Conservation (phyloP, 2,888 invertebrate species). For the Suillia variegata region DNA sequence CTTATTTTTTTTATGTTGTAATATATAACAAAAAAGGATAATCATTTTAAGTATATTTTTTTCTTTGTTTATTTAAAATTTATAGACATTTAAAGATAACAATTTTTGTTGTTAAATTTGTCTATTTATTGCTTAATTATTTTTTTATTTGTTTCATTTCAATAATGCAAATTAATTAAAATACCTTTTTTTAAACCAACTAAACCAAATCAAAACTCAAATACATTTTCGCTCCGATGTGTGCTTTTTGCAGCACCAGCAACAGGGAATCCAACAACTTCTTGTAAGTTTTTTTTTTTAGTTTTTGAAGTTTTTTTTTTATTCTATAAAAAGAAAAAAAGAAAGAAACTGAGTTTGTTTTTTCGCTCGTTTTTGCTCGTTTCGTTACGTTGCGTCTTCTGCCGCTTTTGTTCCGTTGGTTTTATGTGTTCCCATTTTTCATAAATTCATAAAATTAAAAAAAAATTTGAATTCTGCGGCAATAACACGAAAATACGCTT, state of each 20-base stretch:
- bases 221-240: slow-evolving; percentile 29
- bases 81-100: no score
- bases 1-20: no score
- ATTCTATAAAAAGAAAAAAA: neutral
- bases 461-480: neutral
- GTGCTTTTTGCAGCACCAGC: slow-evolving; percentile 74
- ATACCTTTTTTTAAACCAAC: slow-evolving; percentile 6
- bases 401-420: slow-evolving; percentile 27
- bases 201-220: slow-evolving; percentile 13
- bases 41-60: slow-evolving; percentile 27
- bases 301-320: slow-evolving; percentile 19
- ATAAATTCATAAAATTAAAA: slow-evolving; percentile 2
- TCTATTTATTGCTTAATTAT: no score
- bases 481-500: slow-evolving; percentile 8
- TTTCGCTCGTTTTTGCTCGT: slow-evolving; percentile 23
- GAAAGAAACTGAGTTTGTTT: slow-evolving; percentile 19
- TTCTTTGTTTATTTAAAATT: slow-evolving; percentile 16
- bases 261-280: slow-evolving; percentile 89
- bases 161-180: slow-evolving; percentile 10
- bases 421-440: slow-evolving; percentile 17
- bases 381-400: slow-evolving; percentile 21
- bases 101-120: no score
- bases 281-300: slow-evolving; percentile 74
- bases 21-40: no score
- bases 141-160: slow-evolving; percentile 14